phyloP scores from a whole-genome alignment of 2,113 vertebrate genomes.

The Notechis scutatus region DNA sequence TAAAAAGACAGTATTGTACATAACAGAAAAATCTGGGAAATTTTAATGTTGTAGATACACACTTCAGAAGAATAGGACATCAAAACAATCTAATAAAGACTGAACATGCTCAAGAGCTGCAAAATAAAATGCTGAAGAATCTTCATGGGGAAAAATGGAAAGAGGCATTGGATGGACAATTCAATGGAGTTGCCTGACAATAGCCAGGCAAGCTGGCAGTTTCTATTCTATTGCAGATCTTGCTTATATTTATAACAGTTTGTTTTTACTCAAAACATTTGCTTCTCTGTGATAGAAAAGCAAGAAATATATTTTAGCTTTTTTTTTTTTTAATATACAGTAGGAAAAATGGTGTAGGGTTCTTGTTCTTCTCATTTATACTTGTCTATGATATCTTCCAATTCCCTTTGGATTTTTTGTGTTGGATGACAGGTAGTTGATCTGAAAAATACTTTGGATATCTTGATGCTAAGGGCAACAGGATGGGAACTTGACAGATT shows the following conservation, averaged over 20 bases:
- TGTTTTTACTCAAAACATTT: background rate
- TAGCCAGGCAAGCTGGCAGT: too few species aligned
- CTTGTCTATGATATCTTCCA: slow-evolving; percentile 51
- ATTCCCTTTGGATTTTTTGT: slow-evolving; percentile 48
- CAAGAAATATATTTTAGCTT: slow-evolving; percentile 20
- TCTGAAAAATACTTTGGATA: slow-evolving; percentile 51
- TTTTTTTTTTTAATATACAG: background rate
- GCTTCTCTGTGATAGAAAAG: background rate
- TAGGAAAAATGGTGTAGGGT: slow-evolving; percentile 14
- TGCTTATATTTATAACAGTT: background rate
- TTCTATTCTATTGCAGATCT: background rate
- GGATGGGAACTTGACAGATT: slow-evolving; percentile 45
- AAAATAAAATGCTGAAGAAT: background rate
- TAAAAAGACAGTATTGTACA: background rate
- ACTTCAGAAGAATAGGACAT: background rate
- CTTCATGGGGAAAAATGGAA: background rate
- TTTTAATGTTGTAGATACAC: background rate
- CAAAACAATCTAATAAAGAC: background rate
- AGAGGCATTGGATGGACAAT: background rate
- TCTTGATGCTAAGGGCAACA: slow-evolving; percentile 44
- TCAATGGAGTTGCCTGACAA: background rate
- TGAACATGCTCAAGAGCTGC: background rate
- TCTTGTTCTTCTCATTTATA: slow-evolving; percentile 47
- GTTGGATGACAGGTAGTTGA: slow-evolving; percentile 56
- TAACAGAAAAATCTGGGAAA: background rate